phyloP scores from a whole-genome alignment of 2,888 invertebrate genomes.

The Zhuqinia jingwanae region DNA sequence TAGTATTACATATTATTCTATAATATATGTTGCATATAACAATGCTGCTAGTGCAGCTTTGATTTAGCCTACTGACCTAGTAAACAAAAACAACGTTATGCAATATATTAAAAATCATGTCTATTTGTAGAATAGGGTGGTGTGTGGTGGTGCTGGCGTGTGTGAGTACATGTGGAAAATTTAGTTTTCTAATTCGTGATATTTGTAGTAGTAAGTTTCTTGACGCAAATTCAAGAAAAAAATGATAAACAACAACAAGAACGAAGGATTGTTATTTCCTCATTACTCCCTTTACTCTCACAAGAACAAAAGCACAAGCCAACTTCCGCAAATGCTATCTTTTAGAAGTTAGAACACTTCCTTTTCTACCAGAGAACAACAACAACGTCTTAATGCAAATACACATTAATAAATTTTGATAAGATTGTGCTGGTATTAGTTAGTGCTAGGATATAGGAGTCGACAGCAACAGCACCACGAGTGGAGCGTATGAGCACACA shows the following conservation, averaged over 20 bases:
- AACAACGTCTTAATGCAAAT: slow-evolving; percentile 6
- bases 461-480: not conserved
- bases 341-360: slow-evolving; percentile 55
- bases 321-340: slow-evolving; percentile 64
- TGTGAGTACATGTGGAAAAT: slow-evolving; percentile 23
- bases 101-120: slow-evolving; percentile 41
- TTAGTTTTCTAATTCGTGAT: slow-evolving; percentile 21
- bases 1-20: not conserved
- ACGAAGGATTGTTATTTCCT: slow-evolving; percentile 35
- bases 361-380: slow-evolving; percentile 41
- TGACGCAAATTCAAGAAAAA: slow-evolving; percentile 8
- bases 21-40: not conserved
- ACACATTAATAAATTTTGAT: slow-evolving; percentile 34
- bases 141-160: not conserved
- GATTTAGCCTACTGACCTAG: slow-evolving; percentile 67
- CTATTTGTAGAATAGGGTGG: not conserved
- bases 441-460: too few species aligned
- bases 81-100: slow-evolving; percentile 47
- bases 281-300: slow-evolving; percentile 19
- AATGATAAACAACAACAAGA: slow-evolving; percentile 4
- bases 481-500: too few species aligned
- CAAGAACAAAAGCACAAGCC: not conserved
- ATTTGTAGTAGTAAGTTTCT: not conserved
- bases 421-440: slow-evolving; percentile 12
- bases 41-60: slow-evolving; percentile 22